phyloP scores from a whole-genome alignment of 1,140 invertebrate species.

The Triops longicaudatus region DNA sequence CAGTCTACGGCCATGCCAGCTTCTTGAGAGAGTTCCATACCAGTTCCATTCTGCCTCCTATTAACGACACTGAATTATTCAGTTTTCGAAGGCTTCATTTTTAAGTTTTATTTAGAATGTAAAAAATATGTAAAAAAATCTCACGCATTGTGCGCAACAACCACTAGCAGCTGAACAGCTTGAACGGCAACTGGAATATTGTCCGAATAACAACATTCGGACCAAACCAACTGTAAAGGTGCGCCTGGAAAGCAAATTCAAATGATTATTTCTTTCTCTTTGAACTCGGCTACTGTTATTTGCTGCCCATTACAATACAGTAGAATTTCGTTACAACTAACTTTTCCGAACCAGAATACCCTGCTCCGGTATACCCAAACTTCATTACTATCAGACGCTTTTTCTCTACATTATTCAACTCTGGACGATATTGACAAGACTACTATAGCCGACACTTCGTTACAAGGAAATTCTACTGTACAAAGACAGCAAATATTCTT shows the following conservation, averaged over 20 bases:
- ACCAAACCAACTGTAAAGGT: conserved; percentile 46
- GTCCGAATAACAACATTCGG: conserved; percentile 49
- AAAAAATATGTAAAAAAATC: background rate
- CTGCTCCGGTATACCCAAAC: too few relatives aligned
- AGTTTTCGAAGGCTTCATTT: background rate
- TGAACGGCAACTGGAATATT: conserved; percentile 56
- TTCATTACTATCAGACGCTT: too few relatives aligned
- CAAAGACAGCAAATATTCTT: too few relatives aligned
- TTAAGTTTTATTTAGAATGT: too few relatives aligned
- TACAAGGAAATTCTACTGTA: too few relatives aligned
- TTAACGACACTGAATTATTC: background rate
- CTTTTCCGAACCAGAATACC: too few relatives aligned
- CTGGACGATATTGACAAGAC: too few relatives aligned
- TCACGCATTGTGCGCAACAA: conserved; percentile 20
- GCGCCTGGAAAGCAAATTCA: conserved; percentile 38
- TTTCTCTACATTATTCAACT: too few relatives aligned
- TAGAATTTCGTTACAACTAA: background rate
- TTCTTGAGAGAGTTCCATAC: conserved; percentile 22
- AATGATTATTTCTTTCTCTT: too few relatives aligned
- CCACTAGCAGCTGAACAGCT: conserved; percentile 45
- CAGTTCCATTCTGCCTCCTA: background rate
- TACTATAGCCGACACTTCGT: too few relatives aligned
- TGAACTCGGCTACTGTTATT: too few relatives aligned
- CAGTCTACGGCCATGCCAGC: conserved; percentile 48
- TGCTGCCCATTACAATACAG: too few relatives aligned